Evolutionary conservation across 2,113 vertebrate genomes (phyloP), one percentile per base, ranked within the genome.

Genomic region (Neolamprologus cancellatus): DNA sequence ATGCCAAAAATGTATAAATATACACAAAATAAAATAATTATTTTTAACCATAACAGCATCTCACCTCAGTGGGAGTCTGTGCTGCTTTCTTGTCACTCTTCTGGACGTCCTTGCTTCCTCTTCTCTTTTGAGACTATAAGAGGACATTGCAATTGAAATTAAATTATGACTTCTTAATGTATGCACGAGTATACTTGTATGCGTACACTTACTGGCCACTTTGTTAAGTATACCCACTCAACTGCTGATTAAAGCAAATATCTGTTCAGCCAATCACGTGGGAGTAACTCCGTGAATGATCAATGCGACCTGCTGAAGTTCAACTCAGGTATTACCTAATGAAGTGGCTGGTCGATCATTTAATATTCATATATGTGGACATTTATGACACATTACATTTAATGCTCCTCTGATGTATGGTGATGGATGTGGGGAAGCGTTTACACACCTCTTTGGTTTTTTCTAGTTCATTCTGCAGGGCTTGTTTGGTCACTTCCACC

Each of bases 401-500:
- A 76, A 10, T 0, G 44, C 25, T 76, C 23, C 71, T 48, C 71
- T 48, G 71, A 18, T 76, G 23, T 8, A 76, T 53, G 18, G 30
- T 3, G 30, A 20, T 23, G 25, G 44, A 57, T 7, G 15, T 17
- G 7, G 6, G 44, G 20, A 25, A 12, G 32, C 11, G 7, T 61
- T 53, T 57, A 10, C 44, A 7, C 54, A 98, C 98, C 97, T 99
- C 98, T 92, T 98, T 99, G 95, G 96, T 95, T 96, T 98, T 99
- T 52, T 99, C 98, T 82, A 99, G 90, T 85, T 99, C 98, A 57
- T 98, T 99, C 95, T 99, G 98, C 87, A 99, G 95, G 23, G 98
- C 98, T 89, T 99, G 98, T 88, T 99, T 99, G 81, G 97, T 96
- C 93, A 98, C 98, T 87, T 99, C 98, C 87, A 98, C 97, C 91